phyloP scores from a whole-genome alignment of 92 coral and sea anemone species.

The Metridium senile region DNA sequence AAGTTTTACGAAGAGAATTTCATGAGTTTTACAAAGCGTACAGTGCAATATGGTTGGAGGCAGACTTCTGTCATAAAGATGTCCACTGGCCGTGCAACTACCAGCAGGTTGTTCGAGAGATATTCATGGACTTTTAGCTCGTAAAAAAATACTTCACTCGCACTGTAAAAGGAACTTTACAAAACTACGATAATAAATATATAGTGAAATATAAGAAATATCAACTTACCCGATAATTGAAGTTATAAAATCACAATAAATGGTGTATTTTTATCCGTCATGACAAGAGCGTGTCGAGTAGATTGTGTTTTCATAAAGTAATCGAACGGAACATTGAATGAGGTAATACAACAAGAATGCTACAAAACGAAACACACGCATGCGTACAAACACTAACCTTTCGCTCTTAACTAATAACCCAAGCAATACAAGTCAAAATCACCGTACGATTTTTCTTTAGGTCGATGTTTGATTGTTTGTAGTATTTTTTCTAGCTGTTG shows the following conservation, averaged over 20 bases:
- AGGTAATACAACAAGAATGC: constrained; percentile 66
- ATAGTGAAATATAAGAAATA: not conserved
- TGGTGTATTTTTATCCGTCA: constrained; percentile 60
- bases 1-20: not conserved
- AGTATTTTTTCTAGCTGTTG: not conserved
- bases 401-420: not conserved
- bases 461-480: not conserved
- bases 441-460: not conserved
- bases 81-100: constrained; percentile 42
- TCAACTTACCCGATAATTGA: constrained; percentile 36
- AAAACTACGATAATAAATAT: not conserved
- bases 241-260: constrained; percentile 37
- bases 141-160: not conserved
- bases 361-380: constrained; percentile 13
- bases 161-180: not conserved
- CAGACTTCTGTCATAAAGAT: constrained; percentile 38
- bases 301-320: constrained; percentile 95
- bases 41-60: not conserved
- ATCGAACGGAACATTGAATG: constrained; percentile 55
- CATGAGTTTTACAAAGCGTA: not conserved
- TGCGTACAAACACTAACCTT: constrained; percentile 32
- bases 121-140: constrained; percentile 8
- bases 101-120: constrained; percentile 34
- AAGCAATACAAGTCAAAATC: not conserved
- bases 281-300: constrained; percentile 70